phyloP scores from a whole-genome alignment of 2,888 invertebrate species.

The Zygaena filipendulae region DNA sequence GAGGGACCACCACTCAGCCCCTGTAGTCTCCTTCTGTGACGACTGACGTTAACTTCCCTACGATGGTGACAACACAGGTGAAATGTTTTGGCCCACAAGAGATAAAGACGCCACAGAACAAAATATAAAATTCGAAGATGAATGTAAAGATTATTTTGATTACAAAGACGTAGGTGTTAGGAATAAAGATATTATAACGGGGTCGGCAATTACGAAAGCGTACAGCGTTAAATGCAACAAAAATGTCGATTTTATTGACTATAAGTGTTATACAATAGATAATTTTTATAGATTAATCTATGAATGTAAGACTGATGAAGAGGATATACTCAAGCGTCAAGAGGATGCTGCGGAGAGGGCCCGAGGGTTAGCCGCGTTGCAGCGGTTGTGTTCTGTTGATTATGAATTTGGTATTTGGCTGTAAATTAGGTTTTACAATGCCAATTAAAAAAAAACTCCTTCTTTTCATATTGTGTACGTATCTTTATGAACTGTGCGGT shows the following conservation, averaged over 20 bases:
- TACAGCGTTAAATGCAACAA: too few species aligned
- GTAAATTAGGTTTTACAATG: conserved; percentile 4
- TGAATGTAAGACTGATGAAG: conserved; percentile 17
- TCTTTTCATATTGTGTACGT: too few species aligned
- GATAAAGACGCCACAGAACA: neutral
- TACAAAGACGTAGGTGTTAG: too few species aligned
- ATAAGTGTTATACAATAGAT: neutral
- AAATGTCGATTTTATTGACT: too few species aligned
- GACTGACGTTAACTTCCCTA: conserved; percentile 48
- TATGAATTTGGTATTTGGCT: conserved; percentile 25
- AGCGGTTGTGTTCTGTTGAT: conserved; percentile 32
- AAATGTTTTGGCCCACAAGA: too few species aligned
- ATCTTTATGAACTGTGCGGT: too few species aligned
- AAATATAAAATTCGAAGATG: neutral
- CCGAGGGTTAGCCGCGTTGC: conserved; percentile 32
- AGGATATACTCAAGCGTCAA: conserved; percentile 11
- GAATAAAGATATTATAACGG: too few species aligned
- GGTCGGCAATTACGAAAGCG: too few species aligned
- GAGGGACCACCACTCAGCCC: conserved; percentile 67
- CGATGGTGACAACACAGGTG: conserved; percentile 17
- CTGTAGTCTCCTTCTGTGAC: conserved; percentile 71
- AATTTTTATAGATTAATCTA: conserved; percentile 17
- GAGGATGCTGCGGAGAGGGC: conserved; percentile 29
- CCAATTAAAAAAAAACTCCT: too few species aligned
- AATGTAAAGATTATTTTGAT: neutral